These are phyloP conservation scores for Microctenopoma lineatum DNA, from an alignment of 2,797 vertebrate genomes.

Conservation along the genomic window DNA sequence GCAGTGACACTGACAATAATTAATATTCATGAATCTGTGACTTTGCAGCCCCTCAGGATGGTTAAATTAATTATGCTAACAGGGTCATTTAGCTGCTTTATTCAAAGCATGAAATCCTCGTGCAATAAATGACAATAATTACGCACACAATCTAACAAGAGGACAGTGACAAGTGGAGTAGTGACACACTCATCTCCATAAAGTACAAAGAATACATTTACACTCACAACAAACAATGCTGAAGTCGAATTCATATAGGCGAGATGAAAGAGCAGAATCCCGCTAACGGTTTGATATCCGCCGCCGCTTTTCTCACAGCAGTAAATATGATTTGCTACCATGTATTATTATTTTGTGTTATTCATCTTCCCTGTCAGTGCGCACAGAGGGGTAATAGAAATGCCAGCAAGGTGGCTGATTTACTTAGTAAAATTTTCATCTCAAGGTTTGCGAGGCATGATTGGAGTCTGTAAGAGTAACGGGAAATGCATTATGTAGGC, in stretches of 20 bases:
- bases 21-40: constrained; percentile 77
- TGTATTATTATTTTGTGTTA: constrained; percentile 98
- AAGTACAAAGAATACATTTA: constrained; percentile 70
- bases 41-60: constrained; percentile 77
- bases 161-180: constrained; percentile 75
- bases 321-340: constrained; percentile 93
- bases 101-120: constrained; percentile 77
- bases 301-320: constrained; percentile 75
- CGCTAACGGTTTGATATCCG: constrained; percentile 81
- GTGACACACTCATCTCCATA: constrained; percentile 73
- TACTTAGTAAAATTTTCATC: constrained; percentile 99
- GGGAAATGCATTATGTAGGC: constrained; percentile 95
- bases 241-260: constrained; percentile 60
- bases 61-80: constrained; percentile 82
- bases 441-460: constrained; percentile 95
- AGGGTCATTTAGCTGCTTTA: constrained; percentile 81
- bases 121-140: constrained; percentile 82
- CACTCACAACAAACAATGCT: constrained; percentile 50
- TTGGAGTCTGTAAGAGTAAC: constrained; percentile 91
- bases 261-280: constrained; percentile 76
- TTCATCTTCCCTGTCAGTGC: constrained; percentile 95
- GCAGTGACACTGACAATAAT: constrained; percentile 71
- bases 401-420: constrained; percentile 98
- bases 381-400: constrained; percentile 98
- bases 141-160: constrained; percentile 75